phyloP scores from a whole-genome alignment of 1,140 invertebrate genomes.

The Artemia franciscana region DNA sequence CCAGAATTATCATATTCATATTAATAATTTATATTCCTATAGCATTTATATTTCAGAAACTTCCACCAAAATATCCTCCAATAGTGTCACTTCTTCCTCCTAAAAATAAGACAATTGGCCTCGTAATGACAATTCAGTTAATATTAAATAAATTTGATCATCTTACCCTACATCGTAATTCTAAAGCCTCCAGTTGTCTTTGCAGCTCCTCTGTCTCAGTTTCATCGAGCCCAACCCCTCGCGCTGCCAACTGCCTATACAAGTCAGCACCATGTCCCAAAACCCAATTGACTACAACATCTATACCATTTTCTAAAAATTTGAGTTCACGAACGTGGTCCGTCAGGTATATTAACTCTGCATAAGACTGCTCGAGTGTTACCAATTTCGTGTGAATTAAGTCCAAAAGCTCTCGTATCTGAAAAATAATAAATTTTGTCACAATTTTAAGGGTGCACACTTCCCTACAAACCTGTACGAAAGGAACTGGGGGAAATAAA shows the following conservation, averaged over 20 bases:
- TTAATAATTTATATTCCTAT: too few species aligned
- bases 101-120: too few species aligned
- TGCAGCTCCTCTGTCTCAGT: slow-evolving; percentile 40
- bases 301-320: slow-evolving; percentile 33
- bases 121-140: too few species aligned
- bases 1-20: too few species aligned
- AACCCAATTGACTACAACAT: slow-evolving; percentile 48
- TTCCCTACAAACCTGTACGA: too few species aligned
- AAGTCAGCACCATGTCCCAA: slow-evolving; percentile 43
- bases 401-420: slow-evolving; percentile 5
- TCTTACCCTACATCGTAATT: slow-evolving; percentile 44
- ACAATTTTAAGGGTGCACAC: too few species aligned
- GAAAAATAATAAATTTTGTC: background rate
- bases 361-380: slow-evolving; percentile 6
- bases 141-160: slow-evolving; percentile 1
- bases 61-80: too few species aligned
- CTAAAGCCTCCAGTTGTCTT: slow-evolving; percentile 43
- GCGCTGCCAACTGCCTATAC: slow-evolving; percentile 31
- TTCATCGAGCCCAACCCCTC: slow-evolving; percentile 44
- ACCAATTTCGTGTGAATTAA: slow-evolving; percentile 4
- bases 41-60: too few species aligned
- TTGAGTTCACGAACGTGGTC: slow-evolving; percentile 24
- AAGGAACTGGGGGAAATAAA: too few species aligned
- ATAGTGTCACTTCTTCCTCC: too few species aligned
- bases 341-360: slow-evolving; percentile 7